A percentile compares a stretch with the other conserved stretches of the same genome.
Evolutionary conservation across 2,888 invertebrate genomes (phyloP).

Genomic region (Syritta pipiens): DNA sequence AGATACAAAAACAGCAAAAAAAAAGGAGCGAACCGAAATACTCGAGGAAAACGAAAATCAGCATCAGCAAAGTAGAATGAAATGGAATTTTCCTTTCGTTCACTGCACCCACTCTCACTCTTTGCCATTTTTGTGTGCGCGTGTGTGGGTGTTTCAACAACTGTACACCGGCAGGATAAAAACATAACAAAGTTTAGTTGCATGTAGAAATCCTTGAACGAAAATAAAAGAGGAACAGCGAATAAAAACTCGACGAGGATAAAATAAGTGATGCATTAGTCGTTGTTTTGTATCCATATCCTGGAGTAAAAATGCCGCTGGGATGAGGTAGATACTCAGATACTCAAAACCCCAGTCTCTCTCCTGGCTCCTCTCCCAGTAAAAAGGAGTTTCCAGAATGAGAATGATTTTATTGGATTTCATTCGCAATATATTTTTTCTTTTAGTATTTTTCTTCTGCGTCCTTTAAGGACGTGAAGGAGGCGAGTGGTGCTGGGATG

Average conservation of each 20-base stretch:
- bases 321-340: slow-evolving; percentile 42
- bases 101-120: not conserved
- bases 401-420: slow-evolving; percentile 63
- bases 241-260: slow-evolving; percentile 14
- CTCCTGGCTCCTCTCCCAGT: too few relatives aligned
- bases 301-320: slow-evolving; percentile 37
- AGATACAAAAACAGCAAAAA: slow-evolving; percentile 6
- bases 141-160: too few relatives aligned
- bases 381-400: slow-evolving; percentile 37
- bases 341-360: too few relatives aligned
- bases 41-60: slow-evolving; percentile 55
- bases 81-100: slow-evolving; percentile 58
- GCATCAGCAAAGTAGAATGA: slow-evolving; percentile 54
- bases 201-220: slow-evolving; percentile 34
- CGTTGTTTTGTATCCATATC: slow-evolving; percentile 63
- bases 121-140: not conserved
- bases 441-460: not conserved
- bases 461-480: not conserved
- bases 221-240: not conserved
- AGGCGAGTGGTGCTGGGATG: not conserved
- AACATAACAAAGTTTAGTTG: slow-evolving; percentile 56
- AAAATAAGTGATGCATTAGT: slow-evolving; percentile 65
- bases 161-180: slow-evolving; percentile 33
- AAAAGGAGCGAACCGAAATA: not conserved
- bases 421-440: slow-evolving; percentile 25